A percentile compares a stretch with the other conserved stretches of the same genome.
Evolutionary conservation across 2,797 vertebrate genomes (phyloP).

Genomic region (Chromis chromis): DNA sequence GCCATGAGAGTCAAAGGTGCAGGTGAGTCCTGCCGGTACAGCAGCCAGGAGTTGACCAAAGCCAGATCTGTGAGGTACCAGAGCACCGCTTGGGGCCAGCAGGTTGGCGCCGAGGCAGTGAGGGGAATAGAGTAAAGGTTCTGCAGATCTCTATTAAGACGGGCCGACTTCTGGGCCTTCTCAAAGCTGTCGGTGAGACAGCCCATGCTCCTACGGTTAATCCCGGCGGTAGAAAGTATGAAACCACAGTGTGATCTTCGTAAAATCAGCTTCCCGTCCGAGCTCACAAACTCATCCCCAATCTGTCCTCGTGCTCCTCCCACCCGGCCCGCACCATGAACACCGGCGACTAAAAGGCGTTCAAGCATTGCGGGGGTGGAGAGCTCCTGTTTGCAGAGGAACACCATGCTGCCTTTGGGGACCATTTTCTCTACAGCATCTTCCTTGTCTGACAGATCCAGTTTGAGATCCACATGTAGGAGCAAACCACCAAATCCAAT

Average conservation of each 20-base stretch:
- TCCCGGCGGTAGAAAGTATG: conserved; percentile 84
- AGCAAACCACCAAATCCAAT: conserved; percentile 80
- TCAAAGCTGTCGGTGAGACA: conserved; percentile 82
- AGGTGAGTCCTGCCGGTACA: conserved; percentile 72
- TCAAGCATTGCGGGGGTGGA: conserved; percentile 86
- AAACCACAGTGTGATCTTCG: conserved; percentile 84
- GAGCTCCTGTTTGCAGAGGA: conserved; percentile 87
- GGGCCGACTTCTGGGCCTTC: conserved; percentile 79
- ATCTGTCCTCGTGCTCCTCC: conserved; percentile 83
- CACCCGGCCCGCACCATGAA: conserved; percentile 84
- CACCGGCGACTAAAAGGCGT: conserved; percentile 79
- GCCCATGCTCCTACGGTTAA: conserved; percentile 68
- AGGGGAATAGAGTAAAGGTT: conserved; percentile 82
- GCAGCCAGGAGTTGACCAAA: conserved; percentile 86
- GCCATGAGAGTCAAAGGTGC: conserved; percentile 81
- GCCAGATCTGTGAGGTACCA: conserved; percentile 86
- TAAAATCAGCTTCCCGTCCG: conserved; percentile 84
- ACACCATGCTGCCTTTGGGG: conserved; percentile 79
- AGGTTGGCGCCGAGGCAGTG: conserved; percentile 63
- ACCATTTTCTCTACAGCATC: conserved; percentile 81
- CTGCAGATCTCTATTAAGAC: conserved; percentile 81
- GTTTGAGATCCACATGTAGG: conserved; percentile 78
- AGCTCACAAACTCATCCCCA: conserved; percentile 87
- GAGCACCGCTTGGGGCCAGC: conserved; percentile 85
- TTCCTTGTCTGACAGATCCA: conserved; percentile 79